These are phyloP conservation scores for Coenobita brevimanus DNA, from an alignment of 1,140 invertebrate genomes.

Conservation along the genomic window DNA sequence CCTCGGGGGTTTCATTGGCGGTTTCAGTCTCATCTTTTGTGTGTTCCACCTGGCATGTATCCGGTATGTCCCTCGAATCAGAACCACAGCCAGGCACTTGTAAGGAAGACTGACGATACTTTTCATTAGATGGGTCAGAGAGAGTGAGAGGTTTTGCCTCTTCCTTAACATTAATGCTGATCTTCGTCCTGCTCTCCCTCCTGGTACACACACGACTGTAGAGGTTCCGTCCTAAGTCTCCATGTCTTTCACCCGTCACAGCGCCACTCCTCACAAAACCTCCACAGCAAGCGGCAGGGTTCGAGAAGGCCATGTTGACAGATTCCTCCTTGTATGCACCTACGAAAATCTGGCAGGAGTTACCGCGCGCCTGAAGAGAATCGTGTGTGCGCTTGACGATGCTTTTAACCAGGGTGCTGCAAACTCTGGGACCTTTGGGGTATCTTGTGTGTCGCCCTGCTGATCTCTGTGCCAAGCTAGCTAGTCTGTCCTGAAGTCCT, in stretches of 20 bases:
- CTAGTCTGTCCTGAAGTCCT: slow-evolving; percentile 43
- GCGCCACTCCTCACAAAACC: not conserved
- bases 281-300: not conserved
- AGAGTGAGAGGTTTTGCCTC: no score
- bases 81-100: no score
- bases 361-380: not conserved
- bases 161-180: no score
- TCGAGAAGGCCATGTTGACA: not conserved
- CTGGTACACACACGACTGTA: not conserved
- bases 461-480: slow-evolving; percentile 13
- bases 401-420: slow-evolving; percentile 42
- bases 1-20: no score
- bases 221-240: not conserved
- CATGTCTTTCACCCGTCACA: not conserved
- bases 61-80: no score
- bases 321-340: not conserved
- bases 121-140: no score
- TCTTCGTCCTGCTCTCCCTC: no score
- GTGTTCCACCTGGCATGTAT: no score
- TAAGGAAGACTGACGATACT: no score
- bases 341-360: slow-evolving; percentile 29
- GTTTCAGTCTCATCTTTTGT: no score
- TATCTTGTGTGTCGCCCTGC: slow-evolving; percentile 4
- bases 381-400: slow-evolving; percentile 27
- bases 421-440: slow-evolving; percentile 39